Evolutionary conservation across 2,797 vertebrate species (phyloP), one percentile per base, ranked within the genome.

Genomic region (Diplodus puntazzo): DNA sequence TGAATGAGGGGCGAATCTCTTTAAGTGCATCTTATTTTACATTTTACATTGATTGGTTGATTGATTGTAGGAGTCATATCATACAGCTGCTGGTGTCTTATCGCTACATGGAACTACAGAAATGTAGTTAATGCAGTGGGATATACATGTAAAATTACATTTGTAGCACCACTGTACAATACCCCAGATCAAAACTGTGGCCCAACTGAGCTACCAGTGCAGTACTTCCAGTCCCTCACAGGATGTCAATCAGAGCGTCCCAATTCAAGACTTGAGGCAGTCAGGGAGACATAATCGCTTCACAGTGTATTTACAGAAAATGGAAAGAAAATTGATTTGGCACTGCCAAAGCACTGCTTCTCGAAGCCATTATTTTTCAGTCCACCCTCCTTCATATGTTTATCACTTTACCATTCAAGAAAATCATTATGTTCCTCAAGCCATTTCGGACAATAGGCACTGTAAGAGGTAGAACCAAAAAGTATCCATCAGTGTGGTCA

Each of bases 361-460:
- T 48, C 49, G 21, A 73, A 62, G 34, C 23, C 14, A 46, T 49
- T 57, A 45, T 80, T 68, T 60, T 53, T 23, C 5, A 42, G 39
- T 62, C 21, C 18, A 55, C 14, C 17, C 46, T 60, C 20, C 23
- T 49, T 53, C 59, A 49, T 67, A 60, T n/a, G 18, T 43, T 49
- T 64, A 48, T 39, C 21, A 67, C 9, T 16, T 73, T 69, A 67
- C 50, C 61, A 67, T 74, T 75, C 18, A 75, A 54, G 79, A 49
- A 55, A 50, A 52, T 69, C 39, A 76, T 72, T 69, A 45, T 30
- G 16, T 20, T 69, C 46, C 23, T 77, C 18, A 17, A 46, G 70
- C 11, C 59, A 27, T 81, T 85, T 73, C 5, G 52, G 12, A 69
- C 65, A 67, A 78, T 18, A 83, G 66, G 63, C 12, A 27, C 16